Evolutionary conservation across 2,888 invertebrate species (phyloP), one percentile per base, ranked within the genome.

Genomic region (Proisotoma minuta): DNA sequence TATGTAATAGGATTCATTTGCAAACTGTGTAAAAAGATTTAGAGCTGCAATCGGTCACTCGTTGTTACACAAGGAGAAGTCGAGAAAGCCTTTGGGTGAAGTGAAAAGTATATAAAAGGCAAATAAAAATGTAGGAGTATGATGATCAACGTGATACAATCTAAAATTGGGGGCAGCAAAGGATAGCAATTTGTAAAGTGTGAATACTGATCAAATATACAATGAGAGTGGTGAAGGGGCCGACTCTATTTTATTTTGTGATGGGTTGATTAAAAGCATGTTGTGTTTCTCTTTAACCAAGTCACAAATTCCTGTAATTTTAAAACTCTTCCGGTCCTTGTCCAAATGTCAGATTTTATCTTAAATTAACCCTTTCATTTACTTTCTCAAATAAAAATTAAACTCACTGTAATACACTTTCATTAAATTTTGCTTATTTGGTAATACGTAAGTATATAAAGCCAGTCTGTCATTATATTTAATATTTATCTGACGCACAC

Each of bases 131-230:
- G 18, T n/a, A 43, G 20, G 15, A 20, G 5, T 12, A 18, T 43
- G 43, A 12, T 34, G 34, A 8, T 8, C 34, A 12, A 43, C 15
- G 34, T 43, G 43, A 43, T 43, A 43, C 15, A 43, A 43, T 43
- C 43, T 43, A 5, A n/a, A n/a, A n/a, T n/a, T n/a, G n/a, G n/a
- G n/a, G n/a, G 18, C 5, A 43, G 18, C 26, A 22, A 24, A 50
- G 23, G 20, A 51, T 51, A 51, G 23, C 51, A 51, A 51, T 51
- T 51, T 51, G 51, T 51, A 51, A 34, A 43, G 51, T 51, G 51
- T 51, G 51, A 51, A 51, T 22, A 26, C 10, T 26, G 26, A 51
- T 49, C 51, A 51, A 51, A 22, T 49, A 20, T 43, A 15, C 4
- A 10, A 47, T 34, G 15, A 34, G 15, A 15, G 43, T n/a, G 43